Evolutionary conservation across 2,888 invertebrate species (phyloP).

Genomic region (Cerceris ruficornis): DNA sequence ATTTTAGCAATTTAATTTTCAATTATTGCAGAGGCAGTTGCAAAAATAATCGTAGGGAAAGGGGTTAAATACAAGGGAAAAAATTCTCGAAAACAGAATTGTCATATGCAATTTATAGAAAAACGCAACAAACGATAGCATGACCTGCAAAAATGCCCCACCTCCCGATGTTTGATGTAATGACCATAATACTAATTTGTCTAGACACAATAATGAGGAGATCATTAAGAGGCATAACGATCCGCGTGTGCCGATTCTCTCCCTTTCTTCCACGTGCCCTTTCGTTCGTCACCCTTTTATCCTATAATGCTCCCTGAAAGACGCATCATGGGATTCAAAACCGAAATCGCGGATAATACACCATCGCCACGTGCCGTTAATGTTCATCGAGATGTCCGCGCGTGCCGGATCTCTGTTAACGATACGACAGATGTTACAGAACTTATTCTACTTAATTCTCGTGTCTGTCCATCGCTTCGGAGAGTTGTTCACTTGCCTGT

Average conservation of each 20-base stretch:
- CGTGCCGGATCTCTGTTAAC: conserved; percentile 30
- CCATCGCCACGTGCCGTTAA: conserved; percentile 60
- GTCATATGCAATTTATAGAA: neutral
- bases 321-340: conserved; percentile 46
- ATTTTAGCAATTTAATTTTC: too few species aligned
- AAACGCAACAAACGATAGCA: neutral
- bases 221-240: conserved; percentile 69
- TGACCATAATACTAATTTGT: conserved; percentile 74
- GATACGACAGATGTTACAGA: neutral
- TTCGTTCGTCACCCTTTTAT: conserved; percentile 48
- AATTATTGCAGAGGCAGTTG: too few species aligned
- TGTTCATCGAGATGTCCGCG: conserved; percentile 43
- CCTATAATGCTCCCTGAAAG: conserved; percentile 37
- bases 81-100: too few species aligned
- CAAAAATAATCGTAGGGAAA: too few species aligned
- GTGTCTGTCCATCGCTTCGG: neutral
- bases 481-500: neutral
- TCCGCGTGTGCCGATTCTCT: conserved; percentile 63
- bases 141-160: neutral
- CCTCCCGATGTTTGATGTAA: neutral
- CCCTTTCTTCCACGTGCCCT: conserved; percentile 49
- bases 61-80: too few species aligned
- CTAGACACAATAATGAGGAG: conserved; percentile 78
- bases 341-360: conserved; percentile 55
- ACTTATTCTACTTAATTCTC: neutral